Base-by-base conservation (phyloP, 1,140 invertebrate species). In the Bombus confusus region DNA sequence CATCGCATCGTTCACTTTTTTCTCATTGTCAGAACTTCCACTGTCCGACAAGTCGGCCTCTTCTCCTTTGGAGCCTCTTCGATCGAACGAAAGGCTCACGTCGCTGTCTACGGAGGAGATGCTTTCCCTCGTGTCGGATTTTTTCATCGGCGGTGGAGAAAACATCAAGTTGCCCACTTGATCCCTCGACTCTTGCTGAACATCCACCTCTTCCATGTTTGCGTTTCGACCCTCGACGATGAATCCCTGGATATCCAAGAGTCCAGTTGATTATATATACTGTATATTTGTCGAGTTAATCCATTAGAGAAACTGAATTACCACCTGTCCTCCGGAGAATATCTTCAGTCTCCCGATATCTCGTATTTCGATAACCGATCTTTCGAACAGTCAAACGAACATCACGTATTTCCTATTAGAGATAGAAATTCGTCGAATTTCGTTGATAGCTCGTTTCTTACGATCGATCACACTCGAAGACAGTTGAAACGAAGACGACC, bases 31-130 rank as follows among this genome's bases (percentile, higher is more conserved):
- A 74, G 96, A 97, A 92, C 93, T 97, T 96, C 87, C 96, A 86
- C 95, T 96, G 92, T 97, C 97, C 12, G 96, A 97, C 15, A 96
- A 91, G 91, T 97, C 97, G 13, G 96, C 96, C 83, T 96, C 96
- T 69, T 96, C 96, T 52, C 93, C 94, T 75, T 94, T 94, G 1
- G 93, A 95, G 12, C 91, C 93, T 80, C 93, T 89, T 37, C 95
- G 92, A 80, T 96, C 96, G 86, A 95, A 96, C 0, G 96, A 96
- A 28, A 96, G 88, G 52, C 96, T 96, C 3, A 96, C 94, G 83
- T 96, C 96, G 86, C 96, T 97, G 92, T 97, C 96, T n/a, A 96
- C 95, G 6, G 96, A 96, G 3, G 96, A 96, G 43, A 96, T 96
- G 76, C 96, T 96, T 87, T 96, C 96, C 47, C 96, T 94, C 18